Conservation (phyloP, 2,113 vertebrate species). For the Stomatorhinus ivindoensis region DNA sequence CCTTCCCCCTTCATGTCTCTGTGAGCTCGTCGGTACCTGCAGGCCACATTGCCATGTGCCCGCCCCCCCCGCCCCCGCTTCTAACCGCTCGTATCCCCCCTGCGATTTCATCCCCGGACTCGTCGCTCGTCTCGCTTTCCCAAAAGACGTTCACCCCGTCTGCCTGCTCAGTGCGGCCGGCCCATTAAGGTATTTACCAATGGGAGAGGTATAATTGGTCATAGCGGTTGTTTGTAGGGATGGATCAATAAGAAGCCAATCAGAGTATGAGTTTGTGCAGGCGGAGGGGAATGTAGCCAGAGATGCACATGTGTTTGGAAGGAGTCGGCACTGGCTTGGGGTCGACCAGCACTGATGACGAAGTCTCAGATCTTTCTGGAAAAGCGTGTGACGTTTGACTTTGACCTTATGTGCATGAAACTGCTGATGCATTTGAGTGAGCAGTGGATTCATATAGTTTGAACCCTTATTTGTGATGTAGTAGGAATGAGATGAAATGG, state of each 20-base stretch:
- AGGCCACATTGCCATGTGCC: neutral
- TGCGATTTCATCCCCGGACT: neutral
- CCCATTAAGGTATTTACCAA: slow-evolving; percentile 18
- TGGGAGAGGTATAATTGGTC: slow-evolving; percentile 15
- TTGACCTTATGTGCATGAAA: neutral
- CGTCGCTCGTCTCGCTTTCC: neutral
- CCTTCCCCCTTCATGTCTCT: neutral
- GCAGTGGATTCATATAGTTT: neutral
- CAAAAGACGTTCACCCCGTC: neutral
- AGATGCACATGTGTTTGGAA: neutral
- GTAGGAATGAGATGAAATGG: neutral
- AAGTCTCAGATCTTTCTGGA: neutral
- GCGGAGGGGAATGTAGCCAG: neutral
- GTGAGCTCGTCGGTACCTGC: neutral
- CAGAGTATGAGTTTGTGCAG: neutral
- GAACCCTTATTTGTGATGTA: neutral
- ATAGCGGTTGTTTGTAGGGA: slow-evolving; percentile 4
- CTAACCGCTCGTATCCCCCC: neutral
- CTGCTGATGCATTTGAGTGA: neutral
- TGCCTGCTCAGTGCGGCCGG: neutral
- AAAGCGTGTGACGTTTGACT: neutral
- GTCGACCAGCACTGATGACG: no score
- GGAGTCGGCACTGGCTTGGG: neutral
- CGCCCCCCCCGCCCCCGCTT: neutral
- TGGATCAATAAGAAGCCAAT: slow-evolving; percentile 19